Percentiles rank a stretch among this genome's conserved stretches.
Evolutionary conservation across 2,888 invertebrate genomes (phyloP).

Genomic region (Bimastos eiseni): DNA sequence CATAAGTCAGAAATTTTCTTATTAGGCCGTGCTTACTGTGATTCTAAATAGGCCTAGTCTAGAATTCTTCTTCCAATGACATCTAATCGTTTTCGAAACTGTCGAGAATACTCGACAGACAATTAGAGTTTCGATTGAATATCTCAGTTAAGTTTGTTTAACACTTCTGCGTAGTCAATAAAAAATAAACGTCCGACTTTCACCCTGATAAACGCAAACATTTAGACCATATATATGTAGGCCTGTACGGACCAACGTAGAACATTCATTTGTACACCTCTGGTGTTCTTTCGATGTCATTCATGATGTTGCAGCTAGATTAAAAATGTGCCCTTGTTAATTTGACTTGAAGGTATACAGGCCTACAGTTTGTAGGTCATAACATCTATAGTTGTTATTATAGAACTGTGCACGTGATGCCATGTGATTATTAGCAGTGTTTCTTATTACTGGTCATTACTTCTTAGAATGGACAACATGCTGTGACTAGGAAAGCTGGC

Average conservation of each 20-base stretch:
- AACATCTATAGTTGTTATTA: background rate
- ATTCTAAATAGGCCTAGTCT: too few relatives aligned
- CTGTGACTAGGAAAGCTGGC: background rate
- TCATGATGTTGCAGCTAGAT: background rate
- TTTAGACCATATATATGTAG: too few relatives aligned
- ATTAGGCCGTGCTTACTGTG: too few relatives aligned
- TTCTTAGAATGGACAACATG: background rate
- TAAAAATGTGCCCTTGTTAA: background rate
- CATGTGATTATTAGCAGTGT: background rate
- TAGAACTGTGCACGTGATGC: background rate
- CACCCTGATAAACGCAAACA: background rate
- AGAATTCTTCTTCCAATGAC: background rate
- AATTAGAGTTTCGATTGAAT: background rate
- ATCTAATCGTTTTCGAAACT: too few relatives aligned
- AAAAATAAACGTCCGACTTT: background rate
- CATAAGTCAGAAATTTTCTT: too few relatives aligned
- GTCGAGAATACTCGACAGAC: background rate
- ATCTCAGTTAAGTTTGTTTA: background rate
- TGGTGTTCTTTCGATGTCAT: background rate
- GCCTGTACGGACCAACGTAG: too few relatives aligned
- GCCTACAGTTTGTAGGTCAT: background rate
- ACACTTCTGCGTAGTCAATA: background rate
- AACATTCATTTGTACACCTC: background rate
- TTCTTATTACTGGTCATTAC: background rate
- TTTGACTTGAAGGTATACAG: background rate